phyloP scores from a whole-genome alignment of 2,888 invertebrate species.

The Deilephila elpenor region DNA sequence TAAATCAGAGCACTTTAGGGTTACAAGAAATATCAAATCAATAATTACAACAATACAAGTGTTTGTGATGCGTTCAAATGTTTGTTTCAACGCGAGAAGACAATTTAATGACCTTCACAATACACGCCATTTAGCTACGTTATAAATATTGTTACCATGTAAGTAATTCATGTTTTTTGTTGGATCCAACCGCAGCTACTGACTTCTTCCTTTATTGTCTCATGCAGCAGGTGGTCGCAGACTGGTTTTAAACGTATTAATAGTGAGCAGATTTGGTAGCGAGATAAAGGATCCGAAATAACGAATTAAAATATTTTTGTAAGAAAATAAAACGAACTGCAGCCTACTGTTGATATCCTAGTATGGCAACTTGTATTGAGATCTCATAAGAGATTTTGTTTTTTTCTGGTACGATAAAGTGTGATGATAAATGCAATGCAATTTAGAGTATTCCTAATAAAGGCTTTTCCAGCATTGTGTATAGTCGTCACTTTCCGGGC shows the following conservation, averaged over 20 bases:
- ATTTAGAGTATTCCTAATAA: too few species aligned
- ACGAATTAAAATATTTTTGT: neutral
- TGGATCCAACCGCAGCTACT: constrained; percentile 4
- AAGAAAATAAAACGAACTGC: neutral
- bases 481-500: too few species aligned
- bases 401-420: too few species aligned
- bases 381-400: too few species aligned
- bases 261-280: constrained; percentile 34
- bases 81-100: neutral
- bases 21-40: too few species aligned
- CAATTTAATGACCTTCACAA: neutral
- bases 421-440: too few species aligned
- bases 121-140: neutral
- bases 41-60: neutral
- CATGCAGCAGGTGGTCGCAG: constrained; percentile 60
- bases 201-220: constrained; percentile 47
- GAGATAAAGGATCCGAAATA: neutral
- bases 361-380: neutral
- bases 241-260: constrained; percentile 50
- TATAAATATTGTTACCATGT: constrained; percentile 13
- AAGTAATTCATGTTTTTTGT: constrained; percentile 14
- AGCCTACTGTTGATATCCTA: neutral
- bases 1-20: too few species aligned
- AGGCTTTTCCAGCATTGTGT: too few species aligned
- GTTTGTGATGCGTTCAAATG: constrained; percentile 1